These are phyloP conservation scores for Marasmarcha lunaedactyla DNA, from an alignment of 2,888 invertebrate species.

Conservation along the genomic window DNA sequence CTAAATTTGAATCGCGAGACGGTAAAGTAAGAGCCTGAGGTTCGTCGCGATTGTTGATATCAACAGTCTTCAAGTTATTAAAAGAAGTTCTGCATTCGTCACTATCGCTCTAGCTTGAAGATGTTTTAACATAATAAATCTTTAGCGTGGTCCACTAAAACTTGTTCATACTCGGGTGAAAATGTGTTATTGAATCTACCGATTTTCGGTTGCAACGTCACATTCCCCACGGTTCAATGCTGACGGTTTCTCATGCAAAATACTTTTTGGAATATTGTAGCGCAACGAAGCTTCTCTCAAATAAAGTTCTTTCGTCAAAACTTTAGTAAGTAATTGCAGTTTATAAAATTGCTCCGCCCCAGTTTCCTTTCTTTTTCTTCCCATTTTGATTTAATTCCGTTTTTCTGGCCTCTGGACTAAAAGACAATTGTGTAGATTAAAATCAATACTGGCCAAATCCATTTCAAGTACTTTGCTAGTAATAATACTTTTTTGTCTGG, in stretches of 20 bases:
- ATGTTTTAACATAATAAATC: too few relatives aligned
- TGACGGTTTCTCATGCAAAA: constrained; percentile 14
- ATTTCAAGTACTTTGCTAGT: too few relatives aligned
- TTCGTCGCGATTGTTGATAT: too few relatives aligned
- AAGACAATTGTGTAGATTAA: too few relatives aligned
- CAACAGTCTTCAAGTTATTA: too few relatives aligned
- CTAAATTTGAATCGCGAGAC: too few relatives aligned
- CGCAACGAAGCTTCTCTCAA: constrained; percentile 13
- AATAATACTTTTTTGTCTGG: too few relatives aligned
- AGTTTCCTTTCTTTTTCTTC: constrained; percentile 14
- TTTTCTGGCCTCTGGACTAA: background rate
- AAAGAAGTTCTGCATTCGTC: too few relatives aligned
- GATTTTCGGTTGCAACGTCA: constrained; percentile 6
- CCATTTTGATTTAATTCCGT: constrained; percentile 1
- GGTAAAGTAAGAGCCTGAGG: too few relatives aligned
- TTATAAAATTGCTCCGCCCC: constrained; percentile 14
- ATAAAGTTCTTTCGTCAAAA: constrained; percentile 11
- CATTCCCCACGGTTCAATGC: constrained; percentile 12
- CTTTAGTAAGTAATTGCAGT: constrained; percentile 13
- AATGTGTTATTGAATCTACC: constrained; percentile 12
- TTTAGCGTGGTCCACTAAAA: constrained; percentile 12
- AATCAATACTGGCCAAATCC: too few relatives aligned
- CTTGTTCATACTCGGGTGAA: constrained; percentile 12
- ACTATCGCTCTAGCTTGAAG: too few relatives aligned
- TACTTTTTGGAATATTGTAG: constrained; percentile 15